Percentiles rank a stretch among this genome's conserved stretches.
Conservation (phyloP, 2,888 invertebrate species). For the Hirudinaria manillensis region DNA sequence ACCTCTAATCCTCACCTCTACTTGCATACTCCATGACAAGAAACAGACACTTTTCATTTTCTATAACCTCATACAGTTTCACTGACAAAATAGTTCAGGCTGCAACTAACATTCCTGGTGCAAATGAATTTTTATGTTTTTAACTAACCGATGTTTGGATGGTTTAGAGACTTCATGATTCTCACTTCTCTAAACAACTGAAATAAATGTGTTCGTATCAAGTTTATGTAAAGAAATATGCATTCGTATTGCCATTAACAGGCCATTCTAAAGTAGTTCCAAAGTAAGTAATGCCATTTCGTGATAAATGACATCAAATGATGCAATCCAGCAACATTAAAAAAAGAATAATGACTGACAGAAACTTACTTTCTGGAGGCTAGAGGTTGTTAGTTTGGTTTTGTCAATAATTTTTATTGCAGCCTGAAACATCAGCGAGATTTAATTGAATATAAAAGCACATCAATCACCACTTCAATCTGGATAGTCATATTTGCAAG, state of each 20-base stretch:
- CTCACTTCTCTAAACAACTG: slow-evolving; percentile 57
- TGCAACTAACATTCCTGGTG: not conserved
- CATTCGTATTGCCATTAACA: too few species aligned
- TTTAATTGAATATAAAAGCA: not conserved
- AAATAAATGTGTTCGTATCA: not conserved
- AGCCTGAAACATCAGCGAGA: slow-evolving; percentile 52
- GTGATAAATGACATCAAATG: not conserved
- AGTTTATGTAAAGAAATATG: too few species aligned
- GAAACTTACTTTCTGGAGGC: slow-evolving; percentile 55
- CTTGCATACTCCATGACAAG: slow-evolving; percentile 99
- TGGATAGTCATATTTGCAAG: too few species aligned
- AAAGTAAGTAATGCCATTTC: not conserved
- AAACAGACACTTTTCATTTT: slow-evolving; percentile 98
- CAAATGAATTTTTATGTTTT: not conserved
- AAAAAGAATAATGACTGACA: not conserved
- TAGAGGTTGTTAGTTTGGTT: slow-evolving; percentile 56
- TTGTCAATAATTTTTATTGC: slow-evolving; percentile 61
- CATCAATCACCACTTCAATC: not conserved
- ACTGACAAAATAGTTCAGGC: slow-evolving; percentile 42
- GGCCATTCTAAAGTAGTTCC: too few species aligned
- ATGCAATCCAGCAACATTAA: not conserved
- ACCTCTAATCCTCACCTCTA: slow-evolving; percentile 62
- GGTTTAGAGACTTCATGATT: slow-evolving; percentile 57
- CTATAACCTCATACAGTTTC: slow-evolving; percentile 86
- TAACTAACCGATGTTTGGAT: slow-evolving; percentile 55